Evolutionary conservation across 2,113 vertebrate species (phyloP).

Genomic region (Clupea harengus): DNA sequence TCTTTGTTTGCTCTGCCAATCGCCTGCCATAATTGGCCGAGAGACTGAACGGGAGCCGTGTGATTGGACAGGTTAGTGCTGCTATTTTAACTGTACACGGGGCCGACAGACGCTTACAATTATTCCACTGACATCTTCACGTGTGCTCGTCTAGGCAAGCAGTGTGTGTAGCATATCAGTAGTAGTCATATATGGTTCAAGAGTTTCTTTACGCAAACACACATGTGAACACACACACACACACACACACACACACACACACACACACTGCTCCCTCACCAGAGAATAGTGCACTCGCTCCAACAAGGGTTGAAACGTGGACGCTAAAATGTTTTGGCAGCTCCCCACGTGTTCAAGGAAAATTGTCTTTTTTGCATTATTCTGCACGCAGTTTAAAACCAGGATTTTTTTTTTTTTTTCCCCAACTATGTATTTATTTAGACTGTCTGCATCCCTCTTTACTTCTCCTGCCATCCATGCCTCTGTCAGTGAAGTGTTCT

Average conservation of each 20-base stretch:
- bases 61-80: constrained; percentile 75
- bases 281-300: neutral
- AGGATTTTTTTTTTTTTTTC: neutral
- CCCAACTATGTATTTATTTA: constrained; percentile 5
- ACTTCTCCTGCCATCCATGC: neutral
- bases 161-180: constrained; percentile 1
- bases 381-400: neutral
- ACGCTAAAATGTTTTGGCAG: neutral
- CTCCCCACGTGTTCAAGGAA: neutral
- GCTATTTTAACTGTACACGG: constrained; percentile 66
- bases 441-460: constrained; percentile 8
- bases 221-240: neutral
- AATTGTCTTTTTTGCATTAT: constrained; percentile 3
- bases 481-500: constrained; percentile 27
- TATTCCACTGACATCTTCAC: constrained; percentile 44
- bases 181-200: neutral
- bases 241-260: neutral
- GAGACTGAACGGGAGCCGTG: constrained; percentile 75
- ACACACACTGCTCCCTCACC: neutral
- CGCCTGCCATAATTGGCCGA: constrained; percentile 82
- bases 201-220: neutral
- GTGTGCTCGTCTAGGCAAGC: neutral
- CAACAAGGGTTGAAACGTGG: neutral
- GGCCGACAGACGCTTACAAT: constrained; percentile 61
- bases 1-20: constrained; percentile 94